Conservation (phyloP, 64 coral and sea anemone genomes). For the Hydrozoanthus tunicans region DNA sequence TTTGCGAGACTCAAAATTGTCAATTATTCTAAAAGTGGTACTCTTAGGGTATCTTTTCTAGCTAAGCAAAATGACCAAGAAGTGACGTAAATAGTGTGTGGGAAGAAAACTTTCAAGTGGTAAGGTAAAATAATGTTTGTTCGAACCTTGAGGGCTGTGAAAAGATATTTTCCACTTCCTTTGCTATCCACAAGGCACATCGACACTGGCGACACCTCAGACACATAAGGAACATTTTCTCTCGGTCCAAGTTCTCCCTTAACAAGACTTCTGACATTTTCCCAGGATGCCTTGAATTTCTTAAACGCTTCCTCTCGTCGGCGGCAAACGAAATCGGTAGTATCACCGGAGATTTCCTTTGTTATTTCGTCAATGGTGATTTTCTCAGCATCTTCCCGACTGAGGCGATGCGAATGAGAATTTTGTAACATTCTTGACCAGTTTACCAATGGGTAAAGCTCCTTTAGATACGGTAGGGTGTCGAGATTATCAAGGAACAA, state of each 20-base stretch:
- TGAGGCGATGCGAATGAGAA: slow-evolving; percentile 23
- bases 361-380: slow-evolving; percentile 56
- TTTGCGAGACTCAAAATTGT: too few species aligned
- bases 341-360: background rate
- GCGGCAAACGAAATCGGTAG: background rate
- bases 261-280: slow-evolving; percentile 27
- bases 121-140: background rate
- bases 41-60: too few species aligned
- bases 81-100: too few species aligned
- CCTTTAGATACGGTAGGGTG: slow-evolving; percentile 26
- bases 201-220: slow-evolving; percentile 27
- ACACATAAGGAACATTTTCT: slow-evolving; percentile 30
- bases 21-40: too few species aligned
- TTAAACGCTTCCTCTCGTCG: slow-evolving; percentile 37
- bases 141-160: slow-evolving; percentile 35
- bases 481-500: slow-evolving; percentile 74
- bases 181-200: slow-evolving; percentile 55
- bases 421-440: slow-evolving; percentile 41
- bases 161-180: slow-evolving; percentile 37
- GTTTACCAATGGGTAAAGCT: slow-evolving; percentile 33
- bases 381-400: slow-evolving; percentile 23
- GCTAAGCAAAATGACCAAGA: too few species aligned
- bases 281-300: slow-evolving; percentile 58
- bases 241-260: background rate
- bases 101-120: too few species aligned